Evolutionary conservation across 2,797 vertebrate genomes (phyloP), one percentile per base, ranked within the genome.

Genomic region (Apogon talboti): DNA sequence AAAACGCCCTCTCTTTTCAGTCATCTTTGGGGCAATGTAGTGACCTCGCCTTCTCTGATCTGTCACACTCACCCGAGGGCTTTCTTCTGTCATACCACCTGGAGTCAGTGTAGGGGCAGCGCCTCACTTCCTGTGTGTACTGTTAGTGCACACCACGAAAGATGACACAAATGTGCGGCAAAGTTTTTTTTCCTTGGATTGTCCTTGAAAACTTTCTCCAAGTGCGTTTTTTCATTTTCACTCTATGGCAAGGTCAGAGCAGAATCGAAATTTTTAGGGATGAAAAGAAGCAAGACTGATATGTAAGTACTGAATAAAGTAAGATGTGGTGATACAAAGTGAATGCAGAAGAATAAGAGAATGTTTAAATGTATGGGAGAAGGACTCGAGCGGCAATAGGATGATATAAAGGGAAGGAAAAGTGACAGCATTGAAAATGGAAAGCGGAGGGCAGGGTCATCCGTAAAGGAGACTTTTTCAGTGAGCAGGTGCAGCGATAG

Each of bases 401-500:
- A 24, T 41, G 64, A 33, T 33, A 33, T 7, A 33, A 33, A 6
- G 30, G 30, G 30, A 33, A 63, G 58, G 56, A 72, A 59, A 71
- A 63, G 66, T 30, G 48, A 64, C 53, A 54, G 41, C 21, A 59
- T 12, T 15, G 28, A 43, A 18, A 77, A 44, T 44, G 53, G 50
- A 12, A 49, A 51, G 52, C n/a, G 72, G 49, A 67, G 6, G 43
- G 13, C 48, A 18, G 64, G 57, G 48, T 41, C 57, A 14, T 57
- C 0, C 10, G 53, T 10, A 28, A 60, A 65, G 68, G 79, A 63
- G 64, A 30, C 4, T 33, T 30, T 18, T 15, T 45, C 65, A 65
- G 81, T 74, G 83, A 83, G 85, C 90, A 92, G 83, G 87, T 91
- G 87, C 85, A 76, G 72, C 30, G 19, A 74, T 70, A 73, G 74